A percentile compares a stretch with the other conserved stretches of the same genome.
Evolutionary conservation across 2,888 invertebrate species (phyloP).

Genomic region (Dynastes maya): DNA sequence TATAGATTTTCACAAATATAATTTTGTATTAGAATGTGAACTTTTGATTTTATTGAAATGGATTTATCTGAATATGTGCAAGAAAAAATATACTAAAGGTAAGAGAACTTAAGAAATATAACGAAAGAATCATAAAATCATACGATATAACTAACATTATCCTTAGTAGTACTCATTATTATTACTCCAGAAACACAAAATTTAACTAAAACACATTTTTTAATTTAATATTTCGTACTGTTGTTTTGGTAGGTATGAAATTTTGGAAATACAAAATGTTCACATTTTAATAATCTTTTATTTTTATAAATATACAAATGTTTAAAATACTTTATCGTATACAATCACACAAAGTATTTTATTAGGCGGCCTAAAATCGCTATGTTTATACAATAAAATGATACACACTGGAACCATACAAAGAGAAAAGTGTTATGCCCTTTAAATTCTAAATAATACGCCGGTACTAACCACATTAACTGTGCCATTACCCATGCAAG

Average conservation of each 20-base stretch:
- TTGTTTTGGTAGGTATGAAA: too few species aligned
- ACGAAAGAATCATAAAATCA: too few species aligned
- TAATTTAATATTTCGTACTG: too few species aligned
- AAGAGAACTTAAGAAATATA: too few species aligned
- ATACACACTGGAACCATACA: slow-evolving; percentile 88
- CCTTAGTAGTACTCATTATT: too few species aligned
- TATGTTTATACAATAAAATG: slow-evolving; percentile 89
- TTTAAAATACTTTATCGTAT: not conserved
- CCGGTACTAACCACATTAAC: slow-evolving; percentile 89
- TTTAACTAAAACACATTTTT: too few species aligned
- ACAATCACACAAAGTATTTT: slow-evolving; percentile 64
- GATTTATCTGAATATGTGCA: not conserved
- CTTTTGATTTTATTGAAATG: slow-evolving; percentile 13
- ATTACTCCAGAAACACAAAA: too few species aligned
- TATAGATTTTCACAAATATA: slow-evolving; percentile 49
- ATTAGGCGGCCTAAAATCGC: slow-evolving; percentile 70
- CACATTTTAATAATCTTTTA: not conserved
- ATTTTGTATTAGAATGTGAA: slow-evolving; percentile 39
- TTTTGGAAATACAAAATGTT: too few species aligned
- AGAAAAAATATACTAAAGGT: too few species aligned
- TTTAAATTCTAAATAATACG: slow-evolving; percentile 94
- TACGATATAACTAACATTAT: too few species aligned
- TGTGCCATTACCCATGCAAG: slow-evolving; percentile 82
- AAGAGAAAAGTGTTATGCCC: slow-evolving; percentile 86
- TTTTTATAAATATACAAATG: slow-evolving; percentile 15